Percentiles rank a stretch among this genome's conserved stretches.
Conservation (phyloP, 2,888 invertebrate species). For the Mamestra brassicae region DNA sequence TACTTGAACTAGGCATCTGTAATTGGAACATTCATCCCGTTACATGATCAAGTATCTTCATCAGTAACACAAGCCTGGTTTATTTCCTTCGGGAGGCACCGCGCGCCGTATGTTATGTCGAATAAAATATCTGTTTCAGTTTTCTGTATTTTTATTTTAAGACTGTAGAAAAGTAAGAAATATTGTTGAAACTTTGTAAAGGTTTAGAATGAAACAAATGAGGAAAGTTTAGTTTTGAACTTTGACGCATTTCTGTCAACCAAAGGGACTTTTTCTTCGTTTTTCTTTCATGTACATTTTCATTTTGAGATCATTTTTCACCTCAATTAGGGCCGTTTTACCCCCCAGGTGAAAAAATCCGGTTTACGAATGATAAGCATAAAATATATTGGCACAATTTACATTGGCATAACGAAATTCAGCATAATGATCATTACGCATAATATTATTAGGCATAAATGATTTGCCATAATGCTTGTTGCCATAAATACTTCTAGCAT, state of each 20-base stretch:
- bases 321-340: too few relatives aligned
- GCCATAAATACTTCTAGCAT: too few relatives aligned
- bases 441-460: too few relatives aligned
- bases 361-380: too few relatives aligned
- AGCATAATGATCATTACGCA: too few relatives aligned
- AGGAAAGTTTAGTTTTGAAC: neutral
- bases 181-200: neutral
- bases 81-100: slow-evolving; percentile 46
- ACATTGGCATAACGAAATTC: too few relatives aligned
- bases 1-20: neutral
- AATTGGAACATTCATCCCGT: slow-evolving; percentile 46
- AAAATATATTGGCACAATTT: too few relatives aligned
- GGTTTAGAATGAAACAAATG: neutral
- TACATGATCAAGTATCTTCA: slow-evolving; percentile 37
- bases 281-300: too few relatives aligned
- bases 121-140: slow-evolving; percentile 21
- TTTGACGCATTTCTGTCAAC: neutral
- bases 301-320: too few relatives aligned
- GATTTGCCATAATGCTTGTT: too few relatives aligned
- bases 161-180: neutral
- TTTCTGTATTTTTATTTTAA: neutral
- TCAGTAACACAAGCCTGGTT: slow-evolving; percentile 31
- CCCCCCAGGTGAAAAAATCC: too few relatives aligned
- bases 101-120: neutral
- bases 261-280: too few relatives aligned